A percentile compares a stretch with the other conserved stretches of the same genome.
These are phyloP conservation scores for Nomada fucata DNA, from an alignment of 2,888 invertebrate genomes.

Conservation along the genomic window DNA sequence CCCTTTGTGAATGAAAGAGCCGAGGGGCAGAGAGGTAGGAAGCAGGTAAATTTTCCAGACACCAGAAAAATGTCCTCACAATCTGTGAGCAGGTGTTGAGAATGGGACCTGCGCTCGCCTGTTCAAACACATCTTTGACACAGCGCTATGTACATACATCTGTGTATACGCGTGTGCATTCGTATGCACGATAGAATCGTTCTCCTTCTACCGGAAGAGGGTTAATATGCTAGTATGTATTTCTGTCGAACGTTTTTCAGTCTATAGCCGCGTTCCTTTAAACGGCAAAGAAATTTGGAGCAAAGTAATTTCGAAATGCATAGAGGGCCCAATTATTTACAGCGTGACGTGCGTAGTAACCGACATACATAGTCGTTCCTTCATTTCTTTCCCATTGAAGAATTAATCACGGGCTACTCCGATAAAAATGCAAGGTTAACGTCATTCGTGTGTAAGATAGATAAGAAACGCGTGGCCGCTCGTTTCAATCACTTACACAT, in stretches of 20 bases:
- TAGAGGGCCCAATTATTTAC: neutral
- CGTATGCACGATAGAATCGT: slow-evolving; percentile 7
- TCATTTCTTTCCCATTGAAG: neutral
- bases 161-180: neutral
- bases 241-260: neutral
- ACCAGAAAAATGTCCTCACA: slow-evolving; percentile 47
- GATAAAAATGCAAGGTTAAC: slow-evolving; percentile 58
- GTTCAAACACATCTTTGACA: slow-evolving; percentile 18
- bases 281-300: neutral
- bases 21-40: neutral
- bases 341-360: neutral
- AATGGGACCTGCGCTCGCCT: slow-evolving; percentile 43
- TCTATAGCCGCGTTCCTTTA: too few species aligned
- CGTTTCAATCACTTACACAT: slow-evolving; percentile 8
- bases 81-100: slow-evolving; percentile 55
- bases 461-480: slow-evolving; percentile 31
- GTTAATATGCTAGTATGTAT: neutral
- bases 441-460: slow-evolving; percentile 31
- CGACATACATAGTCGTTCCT: neutral
- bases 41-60: slow-evolving; percentile 38
- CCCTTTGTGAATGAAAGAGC: slow-evolving; percentile 37
- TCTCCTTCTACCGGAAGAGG: neutral
- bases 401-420: slow-evolving; percentile 22
- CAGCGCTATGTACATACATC: neutral
- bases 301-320: neutral